Evolutionary conservation across 2,797 vertebrate genomes (phyloP), one percentile per base, ranked within the genome.

Genomic region (Clangula hyemalis): DNA sequence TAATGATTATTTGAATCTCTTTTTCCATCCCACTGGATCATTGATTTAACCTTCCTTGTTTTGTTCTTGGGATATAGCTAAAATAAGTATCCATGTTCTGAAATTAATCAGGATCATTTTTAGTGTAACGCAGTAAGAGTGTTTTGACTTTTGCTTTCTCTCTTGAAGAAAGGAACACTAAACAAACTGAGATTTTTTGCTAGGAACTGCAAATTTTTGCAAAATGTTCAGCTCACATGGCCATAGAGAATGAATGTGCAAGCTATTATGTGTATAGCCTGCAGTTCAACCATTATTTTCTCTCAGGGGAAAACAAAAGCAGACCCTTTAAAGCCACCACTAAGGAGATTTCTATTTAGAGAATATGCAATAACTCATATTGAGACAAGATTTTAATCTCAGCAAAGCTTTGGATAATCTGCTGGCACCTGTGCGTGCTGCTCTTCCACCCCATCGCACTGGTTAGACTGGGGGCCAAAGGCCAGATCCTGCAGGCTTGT

Each of bases 381-480:
- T 92, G 94, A 93, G 93, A 92, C 95, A 96, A 95, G 94, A 95
- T 95, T 97, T 96, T 96, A 97, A 97, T 96, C 94, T 97, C 93
- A 89, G 93, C 87, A 97, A 89, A 97, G 96, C 95, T 96, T 95
- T 93, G 80, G 94, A 93, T 97, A 95, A 96, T 95, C 96, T 94
- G 77, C 93, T 96, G 81, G 92, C 94, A 96, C 97, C 94, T 96
- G 95, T 91, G 77, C 91, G 90, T 95, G 92, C 85, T 93, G 83
- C 89, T 96, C 91, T 95, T 93, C 95, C 92, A 90, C 90, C 60
- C 76, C 75, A 76, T 25, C 32, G 75, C 88, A 89, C 74, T 68
- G 64, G 90, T 93, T 77, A 92, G 58, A 53, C 39, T 11, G 49
- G 73, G 68, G 85, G 54, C 80, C 92, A 97, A 95, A 93, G 90